These are phyloP conservation scores for Polylopha cassiicola DNA, from an alignment of 2,888 invertebrate species.

Conservation along the genomic window DNA sequence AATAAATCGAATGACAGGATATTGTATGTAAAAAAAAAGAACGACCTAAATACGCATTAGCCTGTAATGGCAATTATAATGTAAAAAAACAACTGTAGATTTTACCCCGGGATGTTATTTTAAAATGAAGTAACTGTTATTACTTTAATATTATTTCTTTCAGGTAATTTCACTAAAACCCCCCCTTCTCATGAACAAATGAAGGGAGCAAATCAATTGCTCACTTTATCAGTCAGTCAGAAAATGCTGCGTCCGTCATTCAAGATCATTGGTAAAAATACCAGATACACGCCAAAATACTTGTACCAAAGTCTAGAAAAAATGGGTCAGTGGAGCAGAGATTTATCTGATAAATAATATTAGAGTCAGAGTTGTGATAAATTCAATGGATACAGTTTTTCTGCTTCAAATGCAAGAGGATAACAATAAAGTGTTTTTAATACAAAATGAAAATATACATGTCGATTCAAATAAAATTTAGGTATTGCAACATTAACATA, in stretches of 20 bases:
- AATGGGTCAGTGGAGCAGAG: constrained; percentile 37
- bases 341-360: constrained; percentile 10
- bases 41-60: too few relatives aligned
- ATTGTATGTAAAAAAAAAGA: too few relatives aligned
- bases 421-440: too few relatives aligned
- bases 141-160: constrained; percentile 15
- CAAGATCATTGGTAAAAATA: constrained; percentile 36
- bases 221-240: constrained; percentile 42
- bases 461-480: too few relatives aligned
- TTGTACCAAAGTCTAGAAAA: constrained; percentile 32
- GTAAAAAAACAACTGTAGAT: too few relatives aligned
- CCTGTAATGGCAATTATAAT: too few relatives aligned
- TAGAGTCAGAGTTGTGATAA: not conserved
- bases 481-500: too few relatives aligned
- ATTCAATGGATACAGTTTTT: too few relatives aligned
- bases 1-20: too few relatives aligned
- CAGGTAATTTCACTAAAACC: constrained; percentile 45
- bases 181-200: constrained; percentile 38
- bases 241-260: constrained; percentile 36
- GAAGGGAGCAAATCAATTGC: constrained; percentile 38
- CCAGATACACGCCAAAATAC: constrained; percentile 31
- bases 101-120: too few relatives aligned
- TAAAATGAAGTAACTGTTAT: constrained; percentile 22
- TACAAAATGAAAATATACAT: too few relatives aligned
- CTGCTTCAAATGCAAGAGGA: too few relatives aligned